These are phyloP conservation scores for Octomys mimax DNA, from an alignment of 2,797 vertebrate genomes.

Conservation along the genomic window DNA sequence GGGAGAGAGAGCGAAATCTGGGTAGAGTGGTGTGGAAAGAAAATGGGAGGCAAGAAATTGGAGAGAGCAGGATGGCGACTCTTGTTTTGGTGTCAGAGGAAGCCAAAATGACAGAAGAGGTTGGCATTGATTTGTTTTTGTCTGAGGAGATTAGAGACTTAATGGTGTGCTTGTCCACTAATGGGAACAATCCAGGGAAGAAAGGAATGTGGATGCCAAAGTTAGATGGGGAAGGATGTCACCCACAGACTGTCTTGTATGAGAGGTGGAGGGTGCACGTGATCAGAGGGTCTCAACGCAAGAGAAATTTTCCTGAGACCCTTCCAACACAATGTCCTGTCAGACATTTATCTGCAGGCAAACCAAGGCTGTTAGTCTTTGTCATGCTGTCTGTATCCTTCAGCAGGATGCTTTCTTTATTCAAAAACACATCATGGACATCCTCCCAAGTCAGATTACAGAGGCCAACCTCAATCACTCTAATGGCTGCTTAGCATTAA, in stretches of 20 bases:
- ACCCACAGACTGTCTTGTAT: neutral
- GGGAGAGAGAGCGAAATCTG: neutral
- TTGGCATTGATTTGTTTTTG: neutral
- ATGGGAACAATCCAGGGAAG: neutral
- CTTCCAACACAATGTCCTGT: neutral
- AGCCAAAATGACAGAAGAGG: neutral
- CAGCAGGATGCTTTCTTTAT: conserved; percentile 36
- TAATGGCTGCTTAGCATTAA: conserved; percentile 60
- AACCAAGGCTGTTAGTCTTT: neutral
- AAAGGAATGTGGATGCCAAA: neutral
- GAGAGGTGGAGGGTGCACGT: neutral
- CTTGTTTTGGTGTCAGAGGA: neutral
- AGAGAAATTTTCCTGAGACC: neutral
- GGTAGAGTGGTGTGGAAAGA: neutral
- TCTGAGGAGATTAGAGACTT: neutral
- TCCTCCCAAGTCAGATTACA: conserved; percentile 17
- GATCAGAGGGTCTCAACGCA: neutral
- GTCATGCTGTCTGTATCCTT: neutral
- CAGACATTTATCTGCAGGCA: neutral
- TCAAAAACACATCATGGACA: conserved; percentile 36
- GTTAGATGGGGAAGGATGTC: neutral
- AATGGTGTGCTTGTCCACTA: neutral
- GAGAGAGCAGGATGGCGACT: neutral
- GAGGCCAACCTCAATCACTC: conserved; percentile 43
- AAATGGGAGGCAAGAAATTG: neutral